phyloP scores from a whole-genome alignment of 2,888 invertebrate genomes.

The Oligia latruncula region DNA sequence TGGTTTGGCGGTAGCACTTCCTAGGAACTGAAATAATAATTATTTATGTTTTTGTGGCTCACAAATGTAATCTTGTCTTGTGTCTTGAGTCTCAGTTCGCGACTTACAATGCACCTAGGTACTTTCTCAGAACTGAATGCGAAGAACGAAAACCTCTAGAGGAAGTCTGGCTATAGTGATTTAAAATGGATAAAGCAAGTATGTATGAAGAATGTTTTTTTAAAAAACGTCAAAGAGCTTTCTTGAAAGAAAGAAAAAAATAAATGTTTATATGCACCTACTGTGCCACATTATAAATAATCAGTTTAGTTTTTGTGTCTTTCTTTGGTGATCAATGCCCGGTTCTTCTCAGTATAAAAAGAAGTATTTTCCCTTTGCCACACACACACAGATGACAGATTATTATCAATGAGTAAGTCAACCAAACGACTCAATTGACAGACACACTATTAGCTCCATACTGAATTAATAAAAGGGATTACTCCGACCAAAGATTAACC shows the following conservation, averaged over 20 bases:
- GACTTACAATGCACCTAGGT: neutral
- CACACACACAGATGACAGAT: too few relatives aligned
- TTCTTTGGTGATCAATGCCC: neutral
- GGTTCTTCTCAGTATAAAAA: neutral
- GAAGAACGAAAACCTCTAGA: neutral
- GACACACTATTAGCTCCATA: neutral
- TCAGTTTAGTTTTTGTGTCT: neutral
- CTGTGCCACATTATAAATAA: neutral
- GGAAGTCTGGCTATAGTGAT: too few relatives aligned
- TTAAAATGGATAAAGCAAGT: neutral
- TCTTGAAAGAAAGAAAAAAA: too few relatives aligned
- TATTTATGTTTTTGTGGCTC: neutral
- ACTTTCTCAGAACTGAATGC: neutral
- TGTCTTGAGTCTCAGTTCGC: too few relatives aligned
- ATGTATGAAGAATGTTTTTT: neutral
- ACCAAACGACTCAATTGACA: neutral
- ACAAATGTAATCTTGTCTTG: neutral
- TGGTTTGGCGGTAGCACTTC: neutral
- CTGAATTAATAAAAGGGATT: constrained; percentile 10
- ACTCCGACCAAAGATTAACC: constrained; percentile 30
- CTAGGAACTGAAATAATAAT: neutral
- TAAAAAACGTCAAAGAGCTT: too few relatives aligned
- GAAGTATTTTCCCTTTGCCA: too few relatives aligned
- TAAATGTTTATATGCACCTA: too few relatives aligned
- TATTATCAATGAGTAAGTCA: too few relatives aligned